Evolutionary conservation across 2,888 invertebrate genomes (phyloP).

Genomic region (Eledona agricola): DNA sequence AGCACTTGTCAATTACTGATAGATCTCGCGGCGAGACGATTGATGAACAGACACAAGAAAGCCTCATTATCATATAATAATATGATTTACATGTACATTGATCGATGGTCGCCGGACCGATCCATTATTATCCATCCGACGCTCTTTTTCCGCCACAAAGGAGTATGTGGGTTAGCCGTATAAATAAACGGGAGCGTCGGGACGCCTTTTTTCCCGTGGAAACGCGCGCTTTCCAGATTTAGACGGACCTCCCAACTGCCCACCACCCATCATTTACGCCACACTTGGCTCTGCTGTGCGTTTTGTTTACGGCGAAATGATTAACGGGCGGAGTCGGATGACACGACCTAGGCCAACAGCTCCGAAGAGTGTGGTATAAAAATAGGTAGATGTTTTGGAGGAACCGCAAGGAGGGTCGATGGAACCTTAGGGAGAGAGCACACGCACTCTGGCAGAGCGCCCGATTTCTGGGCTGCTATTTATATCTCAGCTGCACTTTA

Average conservation of each 20-base stretch:
- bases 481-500: conserved; percentile 28
- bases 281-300: conserved; percentile 31
- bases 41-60: conserved; percentile 30
- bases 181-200: conserved; percentile 32
- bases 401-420: conserved; percentile 24
- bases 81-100: conserved; percentile 35
- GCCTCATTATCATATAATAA: conserved; percentile 36
- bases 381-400: conserved; percentile 27
- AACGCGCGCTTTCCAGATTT: conserved; percentile 37
- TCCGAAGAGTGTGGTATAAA: conserved; percentile 19
- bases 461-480: conserved; percentile 20
- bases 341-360: conserved; percentile 27
- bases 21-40: conserved; percentile 22
- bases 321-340: conserved; percentile 31
- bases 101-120: conserved; percentile 14
- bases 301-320: conserved; percentile 31
- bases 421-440: conserved; percentile 20
- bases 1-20: conserved; percentile 31
- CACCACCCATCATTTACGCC: conserved; percentile 34
- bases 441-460: conserved; percentile 17
- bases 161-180: conserved; percentile 32
- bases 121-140: background rate
- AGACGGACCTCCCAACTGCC: conserved; percentile 40
- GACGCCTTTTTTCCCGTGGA: conserved; percentile 20
- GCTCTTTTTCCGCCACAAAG: conserved; percentile 18